Percentiles rank a stretch among this genome's conserved stretches.
Evolutionary conservation across 2,113 vertebrate species (phyloP).

Genomic region (Caranx ignobilis): DNA sequence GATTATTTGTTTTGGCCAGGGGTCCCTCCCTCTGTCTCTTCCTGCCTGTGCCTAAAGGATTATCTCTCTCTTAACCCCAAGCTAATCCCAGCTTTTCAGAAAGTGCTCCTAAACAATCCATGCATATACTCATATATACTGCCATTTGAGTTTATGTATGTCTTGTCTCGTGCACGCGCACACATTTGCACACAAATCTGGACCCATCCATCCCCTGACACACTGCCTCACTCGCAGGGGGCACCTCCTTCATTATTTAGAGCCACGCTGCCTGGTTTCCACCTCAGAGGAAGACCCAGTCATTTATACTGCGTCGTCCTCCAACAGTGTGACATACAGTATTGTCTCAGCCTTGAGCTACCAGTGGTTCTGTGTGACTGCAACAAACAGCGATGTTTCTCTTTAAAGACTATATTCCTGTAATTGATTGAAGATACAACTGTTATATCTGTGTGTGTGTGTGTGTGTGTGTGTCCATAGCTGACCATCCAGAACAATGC

Average conservation of each 20-base stretch:
- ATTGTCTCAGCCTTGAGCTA: background rate
- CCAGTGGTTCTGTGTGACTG: background rate
- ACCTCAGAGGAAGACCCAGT: slow-evolving; percentile 26
- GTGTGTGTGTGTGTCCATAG: slow-evolving; percentile 12
- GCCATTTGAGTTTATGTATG: slow-evolving; percentile 23
- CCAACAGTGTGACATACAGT: background rate
- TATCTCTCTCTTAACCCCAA: slow-evolving; percentile 33
- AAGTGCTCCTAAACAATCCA: slow-evolving; percentile 22
- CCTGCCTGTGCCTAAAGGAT: slow-evolving; percentile 30
- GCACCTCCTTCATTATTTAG: slow-evolving; percentile 66
- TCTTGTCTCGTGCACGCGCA: slow-evolving; percentile 13
- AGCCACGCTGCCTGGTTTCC: slow-evolving; percentile 9
- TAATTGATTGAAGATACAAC: slow-evolving; percentile 15
- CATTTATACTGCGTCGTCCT: slow-evolving; percentile 5
- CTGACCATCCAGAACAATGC: slow-evolving; percentile 26
- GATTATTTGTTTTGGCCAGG: background rate
- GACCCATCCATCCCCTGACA: slow-evolving; percentile 13
- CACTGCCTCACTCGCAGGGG: slow-evolving; percentile 33
- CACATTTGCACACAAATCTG: slow-evolving; percentile 20
- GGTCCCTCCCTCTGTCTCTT: background rate
- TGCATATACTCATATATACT: background rate
- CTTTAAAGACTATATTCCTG: slow-evolving; percentile 2
- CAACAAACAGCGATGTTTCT: background rate
- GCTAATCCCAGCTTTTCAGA: slow-evolving; percentile 56
- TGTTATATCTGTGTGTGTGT: slow-evolving; percentile 10